A percentile compares a stretch with the other conserved stretches of the same genome.
Conservation (phyloP, 1,140 invertebrate genomes). For the Apis laboriosa region DNA sequence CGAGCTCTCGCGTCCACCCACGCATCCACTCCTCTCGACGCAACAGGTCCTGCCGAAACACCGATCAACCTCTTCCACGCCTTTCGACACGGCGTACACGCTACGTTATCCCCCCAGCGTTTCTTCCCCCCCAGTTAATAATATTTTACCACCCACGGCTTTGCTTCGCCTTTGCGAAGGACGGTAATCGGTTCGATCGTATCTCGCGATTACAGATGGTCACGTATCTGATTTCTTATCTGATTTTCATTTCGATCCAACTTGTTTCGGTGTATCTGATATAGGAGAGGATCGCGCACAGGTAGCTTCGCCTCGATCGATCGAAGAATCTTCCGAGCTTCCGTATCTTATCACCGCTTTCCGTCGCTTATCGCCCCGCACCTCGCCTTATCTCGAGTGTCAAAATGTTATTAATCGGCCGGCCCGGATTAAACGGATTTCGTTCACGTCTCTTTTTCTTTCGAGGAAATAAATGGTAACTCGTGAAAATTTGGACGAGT, state of each 20-base stretch:
- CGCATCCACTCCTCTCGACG: not conserved
- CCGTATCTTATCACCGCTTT: not conserved
- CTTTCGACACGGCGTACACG: too few species aligned
- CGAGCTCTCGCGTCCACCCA: slow-evolving; percentile 60
- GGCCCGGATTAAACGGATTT: not conserved
- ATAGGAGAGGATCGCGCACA: too few species aligned
- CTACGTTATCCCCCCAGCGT: too few species aligned
- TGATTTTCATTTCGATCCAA: not conserved
- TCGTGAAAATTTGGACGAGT: too few species aligned
- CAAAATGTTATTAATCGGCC: not conserved
- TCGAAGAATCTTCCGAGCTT: not conserved
- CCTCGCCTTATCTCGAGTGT: too few species aligned
- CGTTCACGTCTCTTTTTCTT: not conserved
- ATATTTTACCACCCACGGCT: too few species aligned
- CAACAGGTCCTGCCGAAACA: slow-evolving; percentile 51
- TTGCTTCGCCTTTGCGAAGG: too few species aligned
- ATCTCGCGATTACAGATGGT: not conserved
- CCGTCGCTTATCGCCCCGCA: not conserved
- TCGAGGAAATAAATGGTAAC: too few species aligned
- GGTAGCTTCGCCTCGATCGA: not conserved
- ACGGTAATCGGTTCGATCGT: too few species aligned
- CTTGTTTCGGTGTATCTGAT: not conserved
- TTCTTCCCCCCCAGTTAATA: too few species aligned
- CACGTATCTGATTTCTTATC: not conserved
- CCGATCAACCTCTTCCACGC: not conserved